Conservation (phyloP, 2,113 vertebrate species). For the Macquaria australasica region DNA sequence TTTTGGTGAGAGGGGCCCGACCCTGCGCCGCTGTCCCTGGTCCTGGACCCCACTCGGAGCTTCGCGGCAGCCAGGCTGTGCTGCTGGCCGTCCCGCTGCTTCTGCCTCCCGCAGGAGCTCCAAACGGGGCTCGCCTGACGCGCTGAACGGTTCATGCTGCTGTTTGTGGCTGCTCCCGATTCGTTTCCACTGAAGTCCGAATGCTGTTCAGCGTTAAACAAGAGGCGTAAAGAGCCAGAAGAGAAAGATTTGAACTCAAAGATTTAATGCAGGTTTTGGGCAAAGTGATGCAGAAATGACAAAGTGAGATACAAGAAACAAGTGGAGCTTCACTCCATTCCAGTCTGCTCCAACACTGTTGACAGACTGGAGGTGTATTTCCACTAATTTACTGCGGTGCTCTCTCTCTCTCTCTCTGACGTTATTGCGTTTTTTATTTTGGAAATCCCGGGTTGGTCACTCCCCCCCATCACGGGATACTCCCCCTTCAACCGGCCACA, state of each 20-base stretch:
- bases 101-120: no score
- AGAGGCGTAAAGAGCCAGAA: not conserved
- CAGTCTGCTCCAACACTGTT: conserved; percentile 1
- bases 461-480: conserved; percentile 52
- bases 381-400: conserved; percentile 48
- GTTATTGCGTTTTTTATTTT: conserved; percentile 66
- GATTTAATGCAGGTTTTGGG: not conserved
- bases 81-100: conserved; percentile 16
- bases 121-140: conserved; percentile 55
- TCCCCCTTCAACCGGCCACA: conserved; percentile 41
- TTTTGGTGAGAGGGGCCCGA: conserved; percentile 51
- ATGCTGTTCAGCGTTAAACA: not conserved
- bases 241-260: not conserved
- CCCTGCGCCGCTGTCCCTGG: conserved; percentile 55
- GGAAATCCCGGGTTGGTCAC: conserved; percentile 78
- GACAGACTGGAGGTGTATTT: conserved; percentile 42
- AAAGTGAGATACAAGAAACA: not conserved
- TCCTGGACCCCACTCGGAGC: conserved; percentile 59
- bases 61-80: conserved; percentile 73
- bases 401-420: conserved; percentile 45
- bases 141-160: conserved; percentile 68
- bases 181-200: not conserved
- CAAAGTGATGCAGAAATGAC: conserved; percentile 19
- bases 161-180: not conserved
- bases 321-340: not conserved